Evolutionary conservation across 2,888 invertebrate genomes (phyloP).

Genomic region (Leucophora obtusa): DNA sequence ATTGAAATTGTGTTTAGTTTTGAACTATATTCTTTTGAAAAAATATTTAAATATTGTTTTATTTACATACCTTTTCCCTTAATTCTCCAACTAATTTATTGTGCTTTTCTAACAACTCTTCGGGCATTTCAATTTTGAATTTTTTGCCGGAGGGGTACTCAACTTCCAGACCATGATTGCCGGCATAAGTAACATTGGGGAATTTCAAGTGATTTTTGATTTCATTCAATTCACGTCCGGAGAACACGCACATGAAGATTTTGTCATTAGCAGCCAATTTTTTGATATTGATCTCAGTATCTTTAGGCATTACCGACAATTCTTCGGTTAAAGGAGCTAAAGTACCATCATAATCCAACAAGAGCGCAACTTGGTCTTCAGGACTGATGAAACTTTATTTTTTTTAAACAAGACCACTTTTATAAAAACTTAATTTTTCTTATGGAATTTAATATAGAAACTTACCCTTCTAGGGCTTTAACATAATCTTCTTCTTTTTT

Average conservation of each 20-base stretch:
- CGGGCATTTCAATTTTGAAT: conserved; percentile 87
- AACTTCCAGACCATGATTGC: conserved; percentile 87
- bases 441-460: conserved; percentile 7
- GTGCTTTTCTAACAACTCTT: conserved; percentile 84
- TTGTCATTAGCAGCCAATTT: conserved; percentile 85
- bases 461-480: conserved; percentile 77
- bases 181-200: conserved; percentile 84
- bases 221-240: conserved; percentile 86
- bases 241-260: conserved; percentile 86
- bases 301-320: conserved; percentile 82
- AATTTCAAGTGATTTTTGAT: conserved; percentile 84
- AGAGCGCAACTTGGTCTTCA: conserved; percentile 83
- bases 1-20: too few species aligned
- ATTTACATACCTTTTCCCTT: conserved; percentile 81
- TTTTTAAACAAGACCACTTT: conserved; percentile 4
- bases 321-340: conserved; percentile 87
- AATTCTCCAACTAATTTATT: conserved; percentile 83
- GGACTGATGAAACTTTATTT: conserved; percentile 80
- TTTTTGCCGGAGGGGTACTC: conserved; percentile 87
- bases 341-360: conserved; percentile 88
- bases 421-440: background rate
- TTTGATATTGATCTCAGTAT: conserved; percentile 85
- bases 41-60: background rate
- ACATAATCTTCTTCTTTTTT: conserved; percentile 77
- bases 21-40: too few species aligned